Evolutionary conservation across 2,888 invertebrate species (phyloP), one percentile per base, ranked within the genome.

Genomic region (Arctia plantaginis): DNA sequence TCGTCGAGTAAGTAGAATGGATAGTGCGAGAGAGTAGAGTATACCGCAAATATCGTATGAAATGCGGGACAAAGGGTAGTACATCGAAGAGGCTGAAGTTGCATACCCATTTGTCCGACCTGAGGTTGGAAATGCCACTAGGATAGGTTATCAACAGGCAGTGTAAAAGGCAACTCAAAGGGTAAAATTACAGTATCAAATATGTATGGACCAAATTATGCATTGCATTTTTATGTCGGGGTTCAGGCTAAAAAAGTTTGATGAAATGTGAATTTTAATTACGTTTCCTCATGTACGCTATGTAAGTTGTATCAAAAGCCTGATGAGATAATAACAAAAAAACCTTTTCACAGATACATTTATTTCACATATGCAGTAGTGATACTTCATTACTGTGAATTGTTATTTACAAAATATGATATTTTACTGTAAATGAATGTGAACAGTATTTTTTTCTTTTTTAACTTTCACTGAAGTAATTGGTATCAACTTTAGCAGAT

Each of bases 321-420:
- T 33, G 33, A 68, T 23, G 33, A 69, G 35, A 7, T 55, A 23
- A 51, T 71, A 59, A 59, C 59, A 65, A 64, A 35, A 55, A 55
- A 35, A 55, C n/a, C 41, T 41, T 23, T 41, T 1, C 7, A 18
- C 3, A 55, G 1, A 59, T n/a, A 59, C 18, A 33, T 18, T 69
- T n/a, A 23, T 51, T 66, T 71, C n/a, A 66, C 33, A 33, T n/a
- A 64, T 69, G 13, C 35, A 47, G 15, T 51, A 65, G 30, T 23
- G 51, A 51, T 65, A 3, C 20, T 35, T 41, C 7, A 30, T 20
- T 13, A n/a, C 33, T 35, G 35, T 59, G 39, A 66, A 73, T 74
- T 62, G 15, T 66, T 35, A 66, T 66, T 70, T 33, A 8, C 59
- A 20, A 47, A 59, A 66, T 8, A 7, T 39, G 44, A 41, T 44